Conservation (phyloP, 2,888 invertebrate species). For the Brenthis hecate region DNA sequence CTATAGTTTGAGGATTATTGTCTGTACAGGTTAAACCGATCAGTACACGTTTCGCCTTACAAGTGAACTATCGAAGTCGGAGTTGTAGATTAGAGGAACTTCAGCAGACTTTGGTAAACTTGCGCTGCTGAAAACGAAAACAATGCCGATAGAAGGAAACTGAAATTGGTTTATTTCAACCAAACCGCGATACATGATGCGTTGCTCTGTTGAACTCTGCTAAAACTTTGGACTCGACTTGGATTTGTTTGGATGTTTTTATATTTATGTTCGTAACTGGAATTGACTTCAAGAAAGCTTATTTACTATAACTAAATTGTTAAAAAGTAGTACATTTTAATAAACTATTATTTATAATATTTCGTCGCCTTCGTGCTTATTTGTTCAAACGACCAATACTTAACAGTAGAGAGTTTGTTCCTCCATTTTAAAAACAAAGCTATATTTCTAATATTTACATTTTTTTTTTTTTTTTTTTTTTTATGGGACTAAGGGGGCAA, state of each 20-base stretch:
- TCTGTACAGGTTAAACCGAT: neutral
- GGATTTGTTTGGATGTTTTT: conserved; percentile 4
- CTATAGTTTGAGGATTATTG: no score
- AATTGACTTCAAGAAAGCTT: no score
- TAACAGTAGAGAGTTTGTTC: no score
- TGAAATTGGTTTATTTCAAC: conserved; percentile 30
- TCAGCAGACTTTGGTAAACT: conserved; percentile 47
- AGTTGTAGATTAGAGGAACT: conserved; percentile 51
- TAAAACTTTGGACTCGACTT: conserved; percentile 12
- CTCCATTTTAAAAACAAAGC: no score
- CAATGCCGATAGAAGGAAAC: conserved; percentile 30
- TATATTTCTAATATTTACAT: no score
- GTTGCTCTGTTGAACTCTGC: conserved; percentile 6
- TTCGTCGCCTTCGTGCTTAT: no score
- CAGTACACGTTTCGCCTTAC: conserved; percentile 26
- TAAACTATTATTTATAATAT: no score
- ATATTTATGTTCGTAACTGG: neutral
- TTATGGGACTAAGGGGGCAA: no score
- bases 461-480: no score
- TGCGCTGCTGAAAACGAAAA: conserved; percentile 32
- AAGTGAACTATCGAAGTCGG: conserved; percentile 41
- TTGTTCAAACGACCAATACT: no score
- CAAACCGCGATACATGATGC: conserved; percentile 21
- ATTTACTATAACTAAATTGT: no score
- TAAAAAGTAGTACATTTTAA: no score